Percentiles rank a stretch among this genome's conserved stretches.
phyloP scores from a whole-genome alignment of 2,888 invertebrate genomes.

The Ceratothoa steindachneri region DNA sequence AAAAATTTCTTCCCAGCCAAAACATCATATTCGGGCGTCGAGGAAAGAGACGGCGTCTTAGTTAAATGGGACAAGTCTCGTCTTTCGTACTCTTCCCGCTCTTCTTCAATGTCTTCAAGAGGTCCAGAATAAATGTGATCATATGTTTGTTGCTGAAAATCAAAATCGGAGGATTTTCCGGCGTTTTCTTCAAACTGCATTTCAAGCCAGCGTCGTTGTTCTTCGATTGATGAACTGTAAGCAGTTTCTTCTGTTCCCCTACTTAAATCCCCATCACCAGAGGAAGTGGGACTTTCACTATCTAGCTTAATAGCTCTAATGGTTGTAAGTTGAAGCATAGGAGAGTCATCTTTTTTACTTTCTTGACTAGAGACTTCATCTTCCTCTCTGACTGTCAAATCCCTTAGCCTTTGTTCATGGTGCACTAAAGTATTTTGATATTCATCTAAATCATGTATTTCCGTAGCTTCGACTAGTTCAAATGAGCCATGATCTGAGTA shows the following conservation, averaged over 20 bases:
- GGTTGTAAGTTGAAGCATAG: slow-evolving; percentile 26
- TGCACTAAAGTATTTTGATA: slow-evolving; percentile 38
- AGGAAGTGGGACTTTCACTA: slow-evolving; percentile 7
- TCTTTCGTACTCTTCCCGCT: slow-evolving; percentile 60
- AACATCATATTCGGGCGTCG: slow-evolving; percentile 86
- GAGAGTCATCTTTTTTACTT: slow-evolving; percentile 52
- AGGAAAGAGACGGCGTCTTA: slow-evolving; percentile 65
- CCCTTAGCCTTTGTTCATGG: slow-evolving; percentile 42
- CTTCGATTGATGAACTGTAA: slow-evolving; percentile 42
- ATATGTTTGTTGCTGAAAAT: slow-evolving; percentile 33
- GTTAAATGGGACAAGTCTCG: slow-evolving; percentile 36
- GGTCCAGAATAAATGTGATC: slow-evolving; percentile 57
- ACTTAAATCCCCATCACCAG: slow-evolving; percentile 29
- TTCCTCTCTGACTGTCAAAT: slow-evolving; percentile 54
- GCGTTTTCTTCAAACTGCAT: slow-evolving; percentile 73
- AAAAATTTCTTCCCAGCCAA: slow-evolving; percentile 77
- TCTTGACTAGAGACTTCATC: slow-evolving; percentile 58
- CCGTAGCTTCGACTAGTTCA: slow-evolving; percentile 41
- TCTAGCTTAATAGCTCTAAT: slow-evolving; percentile 44
- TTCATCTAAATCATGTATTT: slow-evolving; percentile 41
- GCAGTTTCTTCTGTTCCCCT: slow-evolving; percentile 58
- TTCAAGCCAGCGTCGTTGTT: slow-evolving; percentile 77
- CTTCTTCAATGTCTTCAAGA: slow-evolving; percentile 80
- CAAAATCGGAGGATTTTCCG: slow-evolving; percentile 56
- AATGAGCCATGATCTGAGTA: slow-evolving; percentile 35